These are phyloP conservation scores for Acronicta leporina DNA, from an alignment of 2,888 invertebrate species.

Conservation along the genomic window DNA sequence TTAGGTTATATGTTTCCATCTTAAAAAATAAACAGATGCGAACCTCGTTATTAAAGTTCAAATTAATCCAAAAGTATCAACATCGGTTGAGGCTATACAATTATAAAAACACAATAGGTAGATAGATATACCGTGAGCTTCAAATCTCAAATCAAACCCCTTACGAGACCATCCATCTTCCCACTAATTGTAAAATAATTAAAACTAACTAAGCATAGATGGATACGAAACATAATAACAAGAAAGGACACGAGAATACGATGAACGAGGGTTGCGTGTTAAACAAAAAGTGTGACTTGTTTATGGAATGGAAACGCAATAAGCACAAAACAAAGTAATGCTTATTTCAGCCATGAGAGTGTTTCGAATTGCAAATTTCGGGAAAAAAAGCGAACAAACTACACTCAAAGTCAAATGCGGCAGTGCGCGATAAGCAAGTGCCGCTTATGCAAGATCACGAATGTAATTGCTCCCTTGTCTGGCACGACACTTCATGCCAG, in stretches of 20 bases:
- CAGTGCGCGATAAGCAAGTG: conserved; percentile 87
- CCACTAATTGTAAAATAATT: conserved; percentile 78
- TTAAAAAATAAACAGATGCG: not conserved
- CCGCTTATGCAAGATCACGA: conserved; percentile 90
- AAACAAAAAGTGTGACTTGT: conserved; percentile 48
- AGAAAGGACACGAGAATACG: conserved; percentile 47
- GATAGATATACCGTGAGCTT: conserved; percentile 60
- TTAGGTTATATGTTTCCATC: not conserved
- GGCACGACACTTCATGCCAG: conserved; percentile 87
- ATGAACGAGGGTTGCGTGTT: conserved; percentile 47
- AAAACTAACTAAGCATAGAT: conserved; percentile 71
- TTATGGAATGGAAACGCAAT: conserved; percentile 59
- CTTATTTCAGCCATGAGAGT: conserved; percentile 76
- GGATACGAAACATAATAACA: conserved; percentile 61
- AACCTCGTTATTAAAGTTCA: conserved; percentile 1
- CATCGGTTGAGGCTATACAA: conserved; percentile 6
- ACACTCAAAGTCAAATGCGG: conserved; percentile 87
- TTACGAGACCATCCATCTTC: conserved; percentile 71
- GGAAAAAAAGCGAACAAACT: conserved; percentile 84
- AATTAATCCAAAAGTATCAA: conserved; percentile 29
- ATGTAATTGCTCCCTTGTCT: conserved; percentile 90
- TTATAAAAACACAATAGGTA: conserved; percentile 10
- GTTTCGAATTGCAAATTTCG: conserved; percentile 88
- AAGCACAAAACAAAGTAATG: conserved; percentile 67
- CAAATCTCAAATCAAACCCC: conserved; percentile 67